Conservation (phyloP, 2,888 invertebrate genomes). For the Epinotia nisella region DNA sequence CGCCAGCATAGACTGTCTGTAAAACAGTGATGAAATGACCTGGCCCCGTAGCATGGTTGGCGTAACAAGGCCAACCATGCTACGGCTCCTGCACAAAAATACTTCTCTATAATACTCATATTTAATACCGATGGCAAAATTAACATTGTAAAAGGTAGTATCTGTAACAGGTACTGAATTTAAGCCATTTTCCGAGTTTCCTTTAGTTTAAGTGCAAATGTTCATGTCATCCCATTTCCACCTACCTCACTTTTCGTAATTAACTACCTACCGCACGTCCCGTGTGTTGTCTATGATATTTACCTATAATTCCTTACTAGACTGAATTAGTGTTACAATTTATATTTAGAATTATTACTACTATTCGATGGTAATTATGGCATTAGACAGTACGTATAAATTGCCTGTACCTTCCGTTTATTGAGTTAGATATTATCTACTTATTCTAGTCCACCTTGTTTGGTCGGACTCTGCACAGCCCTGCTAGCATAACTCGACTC, state of each 20-base stretch:
- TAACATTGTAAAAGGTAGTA: background rate
- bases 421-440: background rate
- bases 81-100: no score
- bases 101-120: no score
- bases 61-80: no score
- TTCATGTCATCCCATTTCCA: constrained; percentile 57
- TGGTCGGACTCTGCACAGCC: constrained; percentile 42
- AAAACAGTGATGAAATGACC: background rate
- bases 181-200: constrained; percentile 8
- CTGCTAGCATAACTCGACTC: no score
- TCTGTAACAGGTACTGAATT: background rate
- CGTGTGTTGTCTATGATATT: constrained; percentile 60
- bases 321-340: constrained; percentile 73
- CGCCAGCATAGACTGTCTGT: background rate
- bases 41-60: no score
- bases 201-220: constrained; percentile 24
- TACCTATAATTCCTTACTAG: constrained; percentile 78
- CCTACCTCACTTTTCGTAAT: constrained; percentile 67
- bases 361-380: constrained; percentile 63
- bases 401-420: background rate
- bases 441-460: constrained; percentile 5
- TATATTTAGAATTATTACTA: constrained; percentile 72
- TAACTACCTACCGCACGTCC: constrained; percentile 69
- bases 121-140: background rate
- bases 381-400: constrained; percentile 10